A percentile compares a stretch with the other conserved stretches of the same genome.
Evolutionary conservation across 2,113 vertebrate genomes (phyloP).

Genomic region (Daboia siamensis): DNA sequence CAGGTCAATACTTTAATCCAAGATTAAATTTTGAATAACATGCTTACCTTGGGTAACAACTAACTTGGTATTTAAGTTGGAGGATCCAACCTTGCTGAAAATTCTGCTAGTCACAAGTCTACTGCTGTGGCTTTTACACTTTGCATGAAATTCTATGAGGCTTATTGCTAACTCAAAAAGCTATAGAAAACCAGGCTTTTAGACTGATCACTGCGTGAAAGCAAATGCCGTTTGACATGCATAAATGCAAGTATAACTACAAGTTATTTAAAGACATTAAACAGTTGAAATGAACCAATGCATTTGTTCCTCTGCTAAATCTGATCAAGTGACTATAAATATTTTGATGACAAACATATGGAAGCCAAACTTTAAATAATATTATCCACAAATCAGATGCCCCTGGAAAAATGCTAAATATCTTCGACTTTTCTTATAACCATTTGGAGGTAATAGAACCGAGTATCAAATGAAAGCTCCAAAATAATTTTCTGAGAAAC

Average conservation of each 20-base stretch:
- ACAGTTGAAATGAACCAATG: not conserved
- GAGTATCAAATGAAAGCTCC: not conserved
- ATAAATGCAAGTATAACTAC: constrained; percentile 3
- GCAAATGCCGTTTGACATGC: not conserved
- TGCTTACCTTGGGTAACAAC: not conserved
- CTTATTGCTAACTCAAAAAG: not conserved
- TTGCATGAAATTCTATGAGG: not conserved
- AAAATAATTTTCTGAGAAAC: not conserved
- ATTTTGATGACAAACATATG: constrained; percentile 1
- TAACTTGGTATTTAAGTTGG: not conserved
- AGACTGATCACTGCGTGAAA: not conserved
- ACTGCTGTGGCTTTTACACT: not conserved
- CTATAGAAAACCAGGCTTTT: not conserved
- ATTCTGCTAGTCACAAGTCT: not conserved
- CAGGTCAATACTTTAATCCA: not conserved
- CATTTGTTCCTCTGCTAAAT: constrained; percentile 3
- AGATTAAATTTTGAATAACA: not conserved
- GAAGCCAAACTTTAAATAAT: not conserved
- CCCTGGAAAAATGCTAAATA: not conserved
- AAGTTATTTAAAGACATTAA: constrained; percentile 5
- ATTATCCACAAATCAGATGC: not conserved
- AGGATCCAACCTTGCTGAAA: not conserved
- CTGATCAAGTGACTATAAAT: not conserved
- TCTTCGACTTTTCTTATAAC: not conserved
- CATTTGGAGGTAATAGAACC: not conserved